A percentile compares a stretch with the other conserved stretches of the same genome.
These are phyloP conservation scores for Taeniopygia guttata DNA, from an alignment of 2,797 vertebrate species.

Conservation along the genomic window DNA sequence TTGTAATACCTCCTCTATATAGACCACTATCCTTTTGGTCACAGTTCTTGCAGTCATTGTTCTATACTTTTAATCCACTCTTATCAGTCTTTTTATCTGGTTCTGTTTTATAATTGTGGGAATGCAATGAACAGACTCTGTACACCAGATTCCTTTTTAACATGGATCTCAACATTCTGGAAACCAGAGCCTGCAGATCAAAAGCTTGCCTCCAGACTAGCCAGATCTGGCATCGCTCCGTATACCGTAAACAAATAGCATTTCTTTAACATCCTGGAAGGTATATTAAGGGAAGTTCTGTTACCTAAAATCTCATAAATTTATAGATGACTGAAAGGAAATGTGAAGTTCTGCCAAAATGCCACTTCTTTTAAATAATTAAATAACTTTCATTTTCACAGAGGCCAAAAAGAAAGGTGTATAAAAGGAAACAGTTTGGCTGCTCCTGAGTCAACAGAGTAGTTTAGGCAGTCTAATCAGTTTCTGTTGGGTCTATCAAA, in stretches of 20 bases:
- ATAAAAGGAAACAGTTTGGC: background rate
- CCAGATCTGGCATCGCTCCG: background rate
- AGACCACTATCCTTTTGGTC: background rate
- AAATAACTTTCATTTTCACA: background rate
- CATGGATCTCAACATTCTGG: background rate
- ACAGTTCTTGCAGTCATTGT: background rate
- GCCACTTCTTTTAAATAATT: background rate
- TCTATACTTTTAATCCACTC: background rate
- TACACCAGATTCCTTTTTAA: background rate
- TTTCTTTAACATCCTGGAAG: background rate
- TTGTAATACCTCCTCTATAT: background rate
- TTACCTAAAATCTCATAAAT: background rate
- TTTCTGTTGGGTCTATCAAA: background rate
- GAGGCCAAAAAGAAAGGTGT: background rate
- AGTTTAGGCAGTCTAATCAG: background rate
- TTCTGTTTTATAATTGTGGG: background rate
- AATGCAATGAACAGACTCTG: background rate
- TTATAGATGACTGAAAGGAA: background rate
- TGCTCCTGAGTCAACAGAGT: background rate
- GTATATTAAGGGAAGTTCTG: background rate
- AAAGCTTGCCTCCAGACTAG: slow-evolving; percentile 24
- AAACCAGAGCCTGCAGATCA: slow-evolving; percentile 30
- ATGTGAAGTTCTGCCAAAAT: background rate
- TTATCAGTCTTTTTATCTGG: background rate
- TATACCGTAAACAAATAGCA: background rate